Evolutionary conservation across 2,888 invertebrate genomes (phyloP).

Genomic region (Drosophila cognata): DNA sequence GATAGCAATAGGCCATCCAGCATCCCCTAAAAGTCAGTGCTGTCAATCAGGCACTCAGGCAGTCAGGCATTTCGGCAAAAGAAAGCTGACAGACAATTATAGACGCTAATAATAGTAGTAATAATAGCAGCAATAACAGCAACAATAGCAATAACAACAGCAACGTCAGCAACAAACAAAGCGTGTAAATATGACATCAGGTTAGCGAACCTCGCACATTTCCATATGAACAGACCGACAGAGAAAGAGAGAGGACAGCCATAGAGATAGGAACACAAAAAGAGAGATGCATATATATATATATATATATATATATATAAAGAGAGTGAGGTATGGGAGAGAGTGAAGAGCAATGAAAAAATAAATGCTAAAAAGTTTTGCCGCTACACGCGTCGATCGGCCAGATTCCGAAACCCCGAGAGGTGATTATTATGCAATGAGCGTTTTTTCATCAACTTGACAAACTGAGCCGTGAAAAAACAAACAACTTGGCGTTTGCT

Average conservation of each 20-base stretch:
- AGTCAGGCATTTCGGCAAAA: constrained; percentile 61
- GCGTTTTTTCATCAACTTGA: constrained; percentile 80
- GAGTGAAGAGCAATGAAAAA: constrained; percentile 22
- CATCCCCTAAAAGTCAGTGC: constrained; percentile 20
- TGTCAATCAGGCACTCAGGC: constrained; percentile 56
- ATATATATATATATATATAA: not conserved
- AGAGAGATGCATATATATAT: constrained; percentile 1
- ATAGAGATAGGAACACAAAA: constrained; percentile 34
- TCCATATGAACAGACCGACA: constrained; percentile 42
- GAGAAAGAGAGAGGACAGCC: constrained; percentile 6
- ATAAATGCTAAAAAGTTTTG: constrained; percentile 40
- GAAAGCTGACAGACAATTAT: constrained; percentile 76
- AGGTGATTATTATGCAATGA: constrained; percentile 84
- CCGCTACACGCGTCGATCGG: constrained; percentile 64
- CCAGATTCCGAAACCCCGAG: constrained; percentile 42
- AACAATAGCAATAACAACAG: constrained; percentile 14
- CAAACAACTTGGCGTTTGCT: constrained; percentile 56
- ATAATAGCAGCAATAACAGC: constrained; percentile 26
- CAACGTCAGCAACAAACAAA: constrained; percentile 48
- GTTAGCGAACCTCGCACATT: constrained; percentile 75
- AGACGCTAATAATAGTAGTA: constrained; percentile 66
- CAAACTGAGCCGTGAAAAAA: constrained; percentile 70
- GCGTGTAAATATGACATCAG: constrained; percentile 77
- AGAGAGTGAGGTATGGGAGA: constrained; percentile 14
- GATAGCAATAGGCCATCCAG: constrained; percentile 27